Percentiles rank a stretch among this genome's conserved stretches.
Conservation (phyloP, 2,797 vertebrate genomes). For the Coregonus suidteri region DNA sequence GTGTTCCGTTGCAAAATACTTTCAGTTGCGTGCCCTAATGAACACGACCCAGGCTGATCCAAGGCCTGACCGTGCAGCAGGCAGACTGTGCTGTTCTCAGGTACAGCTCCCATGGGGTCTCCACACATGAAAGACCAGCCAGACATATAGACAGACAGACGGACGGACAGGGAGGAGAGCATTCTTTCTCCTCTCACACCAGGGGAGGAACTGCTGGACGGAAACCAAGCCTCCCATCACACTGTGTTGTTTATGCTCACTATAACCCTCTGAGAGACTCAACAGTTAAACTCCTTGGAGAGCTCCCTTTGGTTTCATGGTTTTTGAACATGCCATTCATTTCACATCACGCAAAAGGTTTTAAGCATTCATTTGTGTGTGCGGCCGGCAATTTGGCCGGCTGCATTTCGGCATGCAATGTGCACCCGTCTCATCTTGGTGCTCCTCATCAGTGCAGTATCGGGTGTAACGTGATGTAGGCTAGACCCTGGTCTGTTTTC, state of each 20-base stretch:
- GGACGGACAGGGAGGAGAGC: background rate
- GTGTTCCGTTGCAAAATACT: background rate
- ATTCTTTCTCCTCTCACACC: background rate
- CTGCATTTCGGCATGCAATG: background rate
- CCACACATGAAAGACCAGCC: conserved; percentile 9
- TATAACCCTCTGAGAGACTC: background rate
- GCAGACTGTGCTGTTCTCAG: background rate
- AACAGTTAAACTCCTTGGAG: background rate
- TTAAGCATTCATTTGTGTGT: background rate
- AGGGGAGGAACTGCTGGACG: background rate
- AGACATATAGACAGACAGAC: background rate
- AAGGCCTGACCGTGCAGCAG: background rate
- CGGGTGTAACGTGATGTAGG: background rate
- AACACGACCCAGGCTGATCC: background rate
- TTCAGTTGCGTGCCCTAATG: background rate
- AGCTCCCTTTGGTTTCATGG: background rate
- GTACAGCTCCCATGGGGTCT: conserved; percentile 4
- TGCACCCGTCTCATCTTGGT: background rate
- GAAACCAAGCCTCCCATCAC: background rate
- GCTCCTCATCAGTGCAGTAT: background rate
- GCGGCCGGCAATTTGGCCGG: background rate
- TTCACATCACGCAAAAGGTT: background rate
- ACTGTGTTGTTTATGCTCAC: conserved; percentile 4
- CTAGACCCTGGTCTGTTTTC: background rate
- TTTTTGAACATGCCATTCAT: background rate